Percentiles rank a stretch among this genome's conserved stretches.
Conservation (phyloP, 2,888 invertebrate genomes). For the Iphiclides podalirius region DNA sequence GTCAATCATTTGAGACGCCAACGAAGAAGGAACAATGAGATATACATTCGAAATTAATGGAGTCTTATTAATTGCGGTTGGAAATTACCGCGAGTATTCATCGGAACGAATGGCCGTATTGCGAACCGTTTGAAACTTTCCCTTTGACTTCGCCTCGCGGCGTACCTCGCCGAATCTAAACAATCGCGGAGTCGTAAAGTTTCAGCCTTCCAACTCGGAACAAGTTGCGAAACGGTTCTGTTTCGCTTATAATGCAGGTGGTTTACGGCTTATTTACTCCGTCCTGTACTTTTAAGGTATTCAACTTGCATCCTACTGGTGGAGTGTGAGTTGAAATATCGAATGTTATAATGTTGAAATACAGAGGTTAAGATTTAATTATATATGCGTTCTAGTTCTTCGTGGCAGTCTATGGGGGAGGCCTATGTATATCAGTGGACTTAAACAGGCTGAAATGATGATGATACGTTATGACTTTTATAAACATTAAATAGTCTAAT, state of each 20-base stretch:
- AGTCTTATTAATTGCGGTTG: conserved; percentile 33
- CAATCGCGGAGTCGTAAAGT: conserved; percentile 50
- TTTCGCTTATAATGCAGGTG: conserved; percentile 34
- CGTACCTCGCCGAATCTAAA: conserved; percentile 46
- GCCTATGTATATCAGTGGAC: no score
- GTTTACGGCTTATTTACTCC: conserved; percentile 20
- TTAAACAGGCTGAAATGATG: no score
- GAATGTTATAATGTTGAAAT: neutral
- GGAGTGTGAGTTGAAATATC: no score
- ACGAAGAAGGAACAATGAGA: neutral
- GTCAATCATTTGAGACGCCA: neutral
- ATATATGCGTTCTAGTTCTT: no score
- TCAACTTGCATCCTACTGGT: no score
- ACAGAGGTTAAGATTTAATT: no score
- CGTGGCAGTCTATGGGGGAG: no score
- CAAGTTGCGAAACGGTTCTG: conserved; percentile 40
- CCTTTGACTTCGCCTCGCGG: conserved; percentile 52
- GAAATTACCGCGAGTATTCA: conserved; percentile 40
- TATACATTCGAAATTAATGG: conserved; percentile 16
- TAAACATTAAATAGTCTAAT: no score
- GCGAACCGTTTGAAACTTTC: conserved; percentile 59
- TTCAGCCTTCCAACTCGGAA: conserved; percentile 42
- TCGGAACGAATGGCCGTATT: conserved; percentile 52
- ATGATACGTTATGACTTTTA: no score
- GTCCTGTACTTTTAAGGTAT: neutral